Base-by-base conservation (phyloP, 2,797 vertebrate genomes). In the Hirundo rustica region DNA sequence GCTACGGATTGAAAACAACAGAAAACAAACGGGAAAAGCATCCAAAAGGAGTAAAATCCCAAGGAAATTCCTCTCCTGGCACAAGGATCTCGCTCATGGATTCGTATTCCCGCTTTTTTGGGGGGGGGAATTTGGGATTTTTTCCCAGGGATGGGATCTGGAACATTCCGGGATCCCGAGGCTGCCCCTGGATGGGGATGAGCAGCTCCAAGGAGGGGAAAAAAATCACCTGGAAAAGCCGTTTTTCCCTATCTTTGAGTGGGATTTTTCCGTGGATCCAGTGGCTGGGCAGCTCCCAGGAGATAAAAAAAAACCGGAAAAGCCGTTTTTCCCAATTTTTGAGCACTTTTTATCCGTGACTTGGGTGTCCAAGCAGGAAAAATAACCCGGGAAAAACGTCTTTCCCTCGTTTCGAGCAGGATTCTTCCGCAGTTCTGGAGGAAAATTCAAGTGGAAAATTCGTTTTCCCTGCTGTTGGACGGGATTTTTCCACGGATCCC, bases 51-150 rank as follows among this genome's bases (percentile, higher is more conserved):
- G 38, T 1, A 8, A 26, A 50, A 85, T 38, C 23, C 62, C 62
- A 38, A 36, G 62, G 72, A 51, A 60, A 61, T 7, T 4, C 23
- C 54, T 53, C 15, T 67, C 54, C 71, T 5, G 27, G 38, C 62
- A 5, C 38, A 3, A 26, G 27, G 54, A 67, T 36, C 45, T 36
- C 0, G 0, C 53, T 44, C 32, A 10, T 7, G 62, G 38, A 23
- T 38, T 29, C 0, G 8, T 16, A 16, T 29, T 53, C 51, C 54
- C 8, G 4, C 1, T 16, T n/a, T 66, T 36, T 6, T n/a, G n/a
- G n/a, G 36, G 7, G 17, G 38, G 61, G 50, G 9, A 5, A 5
- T 57, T 20, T 8, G 16, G 16, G n/a, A 6, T 47, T 55, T 64
- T 65, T 55, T 40, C 7, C 34, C 29, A 4, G 15, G 50, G 29